Evolutionary conservation across 2,113 vertebrate species (phyloP), one percentile per base, ranked within the genome.

Genomic region (Caranx melampygus): DNA sequence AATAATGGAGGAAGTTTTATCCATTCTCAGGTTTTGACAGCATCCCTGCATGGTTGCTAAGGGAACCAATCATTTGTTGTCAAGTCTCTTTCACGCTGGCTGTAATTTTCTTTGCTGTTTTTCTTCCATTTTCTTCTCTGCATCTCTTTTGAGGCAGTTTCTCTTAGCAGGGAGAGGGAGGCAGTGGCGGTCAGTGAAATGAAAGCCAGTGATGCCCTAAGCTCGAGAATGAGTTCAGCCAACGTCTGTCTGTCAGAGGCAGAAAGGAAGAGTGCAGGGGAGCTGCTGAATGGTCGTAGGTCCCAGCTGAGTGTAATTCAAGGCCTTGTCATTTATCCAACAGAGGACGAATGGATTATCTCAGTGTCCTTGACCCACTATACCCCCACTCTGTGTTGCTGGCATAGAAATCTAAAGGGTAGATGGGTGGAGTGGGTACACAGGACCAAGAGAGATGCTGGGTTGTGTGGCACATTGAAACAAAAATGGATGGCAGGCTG

Each of bases 21-120:
- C 63, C 83, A 65, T 57, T 51, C 35, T 57, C 55, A 55, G 63
- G 63, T 72, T 67, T 74, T 87, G 83, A 78, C 84, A 84, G 78
- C 84, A 85, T 89, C 86, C 31, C 84, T 78, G 76, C 81, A 69
- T 18, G 76, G 91, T 93, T 92, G 87, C 92, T 81, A 78, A 51
- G 90, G 88, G 45, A 89, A 92, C 87, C 42, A 37, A 49, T 79
- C 37, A 79, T 85, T 88, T 60, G 67, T 86, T 68, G 12, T 78
- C 67, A 67, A 73, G 59, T 75, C 59, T 80, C 63, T 79, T 26
- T 74, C 72, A 85, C 52, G 37, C 33, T 18, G 69, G 66, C 51
- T 79, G n/a, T 81, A 20, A 14, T 52, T 81, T 81, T 79, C 55
- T 68, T 26, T 37, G 51, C 37, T 31, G 1, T 31, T 13, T 61